A percentile compares a stretch with the other conserved stretches of the same genome.
phyloP scores from a whole-genome alignment of 2,797 vertebrate species.

The Clamator glandarius region DNA sequence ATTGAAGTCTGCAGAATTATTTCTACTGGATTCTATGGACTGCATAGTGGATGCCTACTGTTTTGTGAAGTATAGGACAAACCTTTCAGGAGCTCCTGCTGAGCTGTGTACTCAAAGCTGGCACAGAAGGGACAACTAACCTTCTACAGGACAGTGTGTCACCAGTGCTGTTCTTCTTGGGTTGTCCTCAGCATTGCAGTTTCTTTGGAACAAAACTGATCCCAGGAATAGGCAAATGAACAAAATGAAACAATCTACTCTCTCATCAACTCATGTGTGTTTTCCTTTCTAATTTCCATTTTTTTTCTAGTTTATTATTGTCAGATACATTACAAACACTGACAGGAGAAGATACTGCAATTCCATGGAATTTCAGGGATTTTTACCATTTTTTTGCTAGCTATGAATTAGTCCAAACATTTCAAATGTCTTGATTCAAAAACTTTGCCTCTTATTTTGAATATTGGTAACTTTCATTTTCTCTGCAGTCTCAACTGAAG shows the following conservation, averaged over 20 bases:
- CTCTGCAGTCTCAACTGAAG: background rate
- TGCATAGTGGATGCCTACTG: background rate
- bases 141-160: background rate
- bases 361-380: background rate
- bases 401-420: background rate
- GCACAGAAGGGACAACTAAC: background rate
- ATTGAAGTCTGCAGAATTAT: background rate
- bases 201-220: background rate
- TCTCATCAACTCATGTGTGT: background rate
- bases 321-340: background rate
- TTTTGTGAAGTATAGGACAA: background rate
- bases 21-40: background rate
- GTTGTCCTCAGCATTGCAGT: background rate
- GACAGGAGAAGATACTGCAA: background rate
- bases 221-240: fast-evolving
- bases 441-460: background rate
- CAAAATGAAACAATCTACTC: background rate
- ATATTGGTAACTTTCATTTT: conserved; percentile 6
- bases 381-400: background rate
- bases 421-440: background rate
- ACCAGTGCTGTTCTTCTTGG: background rate
- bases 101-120: background rate
- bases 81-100: background rate
- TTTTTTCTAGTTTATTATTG: background rate
- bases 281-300: background rate